Base-by-base conservation (phyloP, 2,888 invertebrate genomes). In the Philopedon plagiatum region DNA sequence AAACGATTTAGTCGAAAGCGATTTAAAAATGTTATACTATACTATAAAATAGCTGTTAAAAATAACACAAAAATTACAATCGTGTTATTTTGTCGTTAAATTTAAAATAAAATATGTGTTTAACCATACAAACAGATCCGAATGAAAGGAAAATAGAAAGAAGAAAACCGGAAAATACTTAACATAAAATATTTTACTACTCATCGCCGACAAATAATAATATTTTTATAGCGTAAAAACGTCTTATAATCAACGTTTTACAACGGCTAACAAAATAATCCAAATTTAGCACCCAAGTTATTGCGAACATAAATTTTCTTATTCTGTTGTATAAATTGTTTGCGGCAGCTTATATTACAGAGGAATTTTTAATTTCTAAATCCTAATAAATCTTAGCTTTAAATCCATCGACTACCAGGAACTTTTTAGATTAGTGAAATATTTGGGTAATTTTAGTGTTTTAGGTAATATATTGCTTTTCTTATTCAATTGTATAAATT, bases 281-380 rank as follows among this genome's bases (percentile, higher is more conserved):
- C 56, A 37, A 54, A 56, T 56, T 65, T 65, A 65, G 56, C 37
- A 23, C 51, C 51, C 9, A 41, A 34, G 37, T 56, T 65, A 65
- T 56, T 56, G 65, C 56, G 41, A 41, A 23, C 56, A 41, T 56
- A 65, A 65, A 54, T 65, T 65, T 39, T 56, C 29, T 65, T 44
- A 65, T 29, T 65, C 56, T 56, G 58, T 19, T 15, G 7, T 26
- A 56, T 65, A 65, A 65, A 65, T 65, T 51, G 49, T 26, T 18
- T 29, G 46, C 46, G 51, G 49, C 51, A 63, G 37, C 23, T 51
- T 21, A 32, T 19, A 26, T n/a, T 51, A 54, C 51, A 23, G 18
- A 13, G 54, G 63, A 51, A 49, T 63, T 65, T 65, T 65, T 65
- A 65, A 65, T 54, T 65, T 65, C 23, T 54, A 65, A 56, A 15